phyloP scores from a whole-genome alignment of 2,888 invertebrate species.

The Oscheius sp. region DNA sequence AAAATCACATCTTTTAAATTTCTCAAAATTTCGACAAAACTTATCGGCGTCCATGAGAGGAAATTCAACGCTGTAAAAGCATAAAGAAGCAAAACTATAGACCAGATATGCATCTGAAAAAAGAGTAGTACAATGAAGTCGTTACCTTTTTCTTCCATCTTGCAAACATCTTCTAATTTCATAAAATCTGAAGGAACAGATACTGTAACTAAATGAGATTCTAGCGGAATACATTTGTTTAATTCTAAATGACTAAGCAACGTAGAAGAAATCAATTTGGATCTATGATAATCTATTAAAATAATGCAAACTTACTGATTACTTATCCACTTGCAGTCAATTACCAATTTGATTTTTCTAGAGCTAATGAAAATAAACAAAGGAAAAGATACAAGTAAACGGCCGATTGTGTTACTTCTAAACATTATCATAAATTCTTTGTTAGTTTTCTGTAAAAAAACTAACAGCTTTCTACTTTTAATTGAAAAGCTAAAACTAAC shows the following conservation, averaged over 20 bases:
- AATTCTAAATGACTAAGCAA: background rate
- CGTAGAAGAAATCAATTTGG: background rate
- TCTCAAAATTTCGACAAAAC: background rate
- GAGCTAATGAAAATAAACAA: background rate
- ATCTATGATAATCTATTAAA: background rate
- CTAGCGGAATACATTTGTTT: background rate
- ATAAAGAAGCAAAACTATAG: background rate
- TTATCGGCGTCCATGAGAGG: background rate
- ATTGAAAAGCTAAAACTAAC: background rate
- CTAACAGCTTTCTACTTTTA: no score
- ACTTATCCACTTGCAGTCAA: constrained; percentile 7
- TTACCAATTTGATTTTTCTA: background rate
- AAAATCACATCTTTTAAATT: constrained; percentile 10
- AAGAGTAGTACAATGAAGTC: background rate
- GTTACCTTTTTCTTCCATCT: constrained; percentile 1
- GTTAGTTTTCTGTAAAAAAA: no score
- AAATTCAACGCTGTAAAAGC: background rate
- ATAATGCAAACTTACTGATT: no score
- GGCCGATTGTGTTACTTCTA: background rate
- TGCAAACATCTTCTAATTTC: background rate
- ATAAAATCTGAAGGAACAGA: background rate
- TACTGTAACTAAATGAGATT: background rate
- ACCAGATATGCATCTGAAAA: constrained; percentile 6
- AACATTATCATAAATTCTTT: no score
- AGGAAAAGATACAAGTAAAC: background rate